Percentiles rank a stretch among this genome's conserved stretches.
These are phyloP conservation scores for Mylabris sibirica DNA, from an alignment of 2,888 invertebrate species.

Conservation along the genomic window DNA sequence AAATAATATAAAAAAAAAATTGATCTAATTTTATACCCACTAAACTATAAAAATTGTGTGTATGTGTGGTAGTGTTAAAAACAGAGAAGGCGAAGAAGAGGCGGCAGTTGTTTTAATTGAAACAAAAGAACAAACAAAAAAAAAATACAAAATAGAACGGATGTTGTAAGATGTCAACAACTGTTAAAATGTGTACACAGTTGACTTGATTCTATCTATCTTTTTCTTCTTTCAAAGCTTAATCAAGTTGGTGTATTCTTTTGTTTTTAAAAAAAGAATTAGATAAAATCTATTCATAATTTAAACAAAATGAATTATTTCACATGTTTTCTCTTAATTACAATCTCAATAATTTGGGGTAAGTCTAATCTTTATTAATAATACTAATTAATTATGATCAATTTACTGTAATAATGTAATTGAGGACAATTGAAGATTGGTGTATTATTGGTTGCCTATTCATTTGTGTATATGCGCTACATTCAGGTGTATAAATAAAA, in stretches of 20 bases:
- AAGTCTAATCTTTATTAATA: neutral
- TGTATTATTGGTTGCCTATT: neutral
- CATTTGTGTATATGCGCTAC: neutral
- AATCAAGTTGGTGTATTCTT: neutral
- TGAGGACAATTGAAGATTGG: neutral
- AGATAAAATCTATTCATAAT: neutral
- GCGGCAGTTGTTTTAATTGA: no score
- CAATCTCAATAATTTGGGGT: neutral
- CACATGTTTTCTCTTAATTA: neutral
- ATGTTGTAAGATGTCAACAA: slow-evolving; percentile 6
- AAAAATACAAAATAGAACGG: neutral
- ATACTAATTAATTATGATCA: neutral
- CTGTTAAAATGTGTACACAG: slow-evolving; percentile 3
- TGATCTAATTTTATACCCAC: no score
- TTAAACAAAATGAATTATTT: neutral
- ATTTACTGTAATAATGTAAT: neutral
- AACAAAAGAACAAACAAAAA: neutral
- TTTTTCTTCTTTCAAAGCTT: neutral
- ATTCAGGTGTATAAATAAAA: neutral
- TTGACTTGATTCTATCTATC: neutral
- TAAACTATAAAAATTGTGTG: neutral
- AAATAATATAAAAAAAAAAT: no score
- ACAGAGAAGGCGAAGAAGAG: no score
- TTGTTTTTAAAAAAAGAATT: neutral
- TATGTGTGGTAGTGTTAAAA: no score